Evolutionary conservation across 2,797 vertebrate species (phyloP).

Genomic region (Crocodylus rhombifer): DNA sequence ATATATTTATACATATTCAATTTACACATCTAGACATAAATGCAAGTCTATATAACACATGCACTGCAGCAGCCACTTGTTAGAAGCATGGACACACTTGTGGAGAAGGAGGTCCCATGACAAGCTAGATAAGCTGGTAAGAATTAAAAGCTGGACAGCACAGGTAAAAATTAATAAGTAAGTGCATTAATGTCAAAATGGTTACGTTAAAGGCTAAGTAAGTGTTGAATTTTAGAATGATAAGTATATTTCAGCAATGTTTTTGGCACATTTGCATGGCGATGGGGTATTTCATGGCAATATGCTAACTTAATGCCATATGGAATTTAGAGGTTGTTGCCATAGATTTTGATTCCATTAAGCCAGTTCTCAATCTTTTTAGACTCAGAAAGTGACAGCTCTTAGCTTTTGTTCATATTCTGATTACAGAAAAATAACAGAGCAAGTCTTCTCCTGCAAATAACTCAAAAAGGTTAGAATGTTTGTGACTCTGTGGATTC

Average conservation of each 20-base stretch:
- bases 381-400: too few species aligned
- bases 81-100: not conserved
- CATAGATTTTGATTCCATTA: not conserved
- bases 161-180: not conserved
- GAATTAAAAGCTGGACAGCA: not conserved
- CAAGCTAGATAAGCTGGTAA: not conserved
- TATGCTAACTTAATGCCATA: not conserved
- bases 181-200: not conserved
- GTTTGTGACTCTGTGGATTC: too few species aligned
- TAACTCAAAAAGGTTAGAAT: too few species aligned
- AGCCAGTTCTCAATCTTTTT: not conserved
- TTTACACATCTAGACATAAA: not conserved
- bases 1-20: not conserved
- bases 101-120: not conserved
- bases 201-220: not conserved
- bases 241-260: too few species aligned
- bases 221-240: not conserved
- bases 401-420: too few species aligned
- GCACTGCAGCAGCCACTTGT: not conserved
- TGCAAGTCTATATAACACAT: not conserved
- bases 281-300: not conserved
- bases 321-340: not conserved
- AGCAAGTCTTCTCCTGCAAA: too few species aligned
- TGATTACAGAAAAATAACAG: too few species aligned
- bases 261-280: not conserved